A percentile compares a stretch with the other conserved stretches of the same genome.
These are phyloP conservation scores for Galeopterus variegatus DNA, from an alignment of 2,113 vertebrate genomes.

Conservation along the genomic window DNA sequence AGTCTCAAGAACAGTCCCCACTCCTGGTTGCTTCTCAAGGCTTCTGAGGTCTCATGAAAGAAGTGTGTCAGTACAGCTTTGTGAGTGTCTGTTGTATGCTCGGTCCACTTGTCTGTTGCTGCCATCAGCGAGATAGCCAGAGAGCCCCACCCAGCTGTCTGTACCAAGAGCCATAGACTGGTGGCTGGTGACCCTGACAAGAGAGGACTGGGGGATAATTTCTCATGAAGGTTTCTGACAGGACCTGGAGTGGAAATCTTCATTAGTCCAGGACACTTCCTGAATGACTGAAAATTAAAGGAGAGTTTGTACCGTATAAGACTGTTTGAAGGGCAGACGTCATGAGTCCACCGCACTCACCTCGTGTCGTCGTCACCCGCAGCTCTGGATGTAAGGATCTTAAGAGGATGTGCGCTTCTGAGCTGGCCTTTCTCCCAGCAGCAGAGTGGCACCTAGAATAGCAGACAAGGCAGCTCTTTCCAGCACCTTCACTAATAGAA, in stretches of 20 bases:
- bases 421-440: background rate
- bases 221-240: background rate
- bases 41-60: background rate
- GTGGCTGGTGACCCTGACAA: background rate
- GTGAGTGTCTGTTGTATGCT: background rate
- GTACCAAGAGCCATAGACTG: background rate
- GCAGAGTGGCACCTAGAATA: background rate
- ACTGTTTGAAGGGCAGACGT: background rate
- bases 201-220: background rate
- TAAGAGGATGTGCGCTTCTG: background rate
- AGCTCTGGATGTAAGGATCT: background rate
- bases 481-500: background rate
- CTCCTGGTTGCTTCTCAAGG: background rate
- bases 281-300: background rate
- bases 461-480: background rate
- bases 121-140: accelerated
- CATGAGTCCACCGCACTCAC: too few relatives aligned
- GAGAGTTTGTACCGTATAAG: background rate
- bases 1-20: background rate
- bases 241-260: background rate
- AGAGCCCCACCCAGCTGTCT: background rate
- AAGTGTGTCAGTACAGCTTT: background rate
- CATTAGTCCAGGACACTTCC: background rate
- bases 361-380: accelerated
- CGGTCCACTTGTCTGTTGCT: background rate